Evolutionary conservation across 2,888 invertebrate genomes (phyloP), one percentile per base, ranked within the genome.

Genomic region (Lasioglossum zephyrum): DNA sequence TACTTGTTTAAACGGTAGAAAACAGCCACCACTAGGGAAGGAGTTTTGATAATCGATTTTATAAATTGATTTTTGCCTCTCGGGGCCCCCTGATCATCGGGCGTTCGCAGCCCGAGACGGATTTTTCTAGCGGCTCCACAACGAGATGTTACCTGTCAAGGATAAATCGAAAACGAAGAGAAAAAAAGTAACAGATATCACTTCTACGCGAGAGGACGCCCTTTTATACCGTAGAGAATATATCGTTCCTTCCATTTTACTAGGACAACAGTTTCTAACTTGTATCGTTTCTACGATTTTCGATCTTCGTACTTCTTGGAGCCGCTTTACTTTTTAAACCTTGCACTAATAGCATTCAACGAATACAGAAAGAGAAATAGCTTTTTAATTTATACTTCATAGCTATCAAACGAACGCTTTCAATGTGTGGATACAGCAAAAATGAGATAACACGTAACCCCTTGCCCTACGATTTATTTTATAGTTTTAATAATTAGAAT

Each of bases 241-340:
- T 53, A 86, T 77, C 74, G 73, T 77, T 77, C 60, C 76, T 86
- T 82, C 79, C 74, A 81, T 85, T 81, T 82, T 76, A 76, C 49
- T 86, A 77, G 81, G 49, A n/a, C 4, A 76, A 85, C 79, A 83
- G 73, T 87, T 88, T 83, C 73, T 77, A 87, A 72, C 83, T 80
- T 84, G 69, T 57, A 66, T 88, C 75, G 77, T 86, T 86, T 85
- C 86, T 90, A 86, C 83, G 84, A 90, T 89, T 90, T 85, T 86
- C 82, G 73, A 81, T 72, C 66, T 87, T 87, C 82, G 79, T 86
- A 88, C 72, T 60, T 81, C 78, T 74, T 75, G 74, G 26, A 22
- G 69, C 76, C 66, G 80, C 82, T 73, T 73, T 31, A 2, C 73
- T 82, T 86, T 75, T 73, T 70, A 11, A 70, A 11, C 41, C 70